Percentiles rank a stretch among this genome's conserved stretches.
phyloP scores from a whole-genome alignment of 2,888 invertebrate species.

The Scaptomyza polygonia region DNA sequence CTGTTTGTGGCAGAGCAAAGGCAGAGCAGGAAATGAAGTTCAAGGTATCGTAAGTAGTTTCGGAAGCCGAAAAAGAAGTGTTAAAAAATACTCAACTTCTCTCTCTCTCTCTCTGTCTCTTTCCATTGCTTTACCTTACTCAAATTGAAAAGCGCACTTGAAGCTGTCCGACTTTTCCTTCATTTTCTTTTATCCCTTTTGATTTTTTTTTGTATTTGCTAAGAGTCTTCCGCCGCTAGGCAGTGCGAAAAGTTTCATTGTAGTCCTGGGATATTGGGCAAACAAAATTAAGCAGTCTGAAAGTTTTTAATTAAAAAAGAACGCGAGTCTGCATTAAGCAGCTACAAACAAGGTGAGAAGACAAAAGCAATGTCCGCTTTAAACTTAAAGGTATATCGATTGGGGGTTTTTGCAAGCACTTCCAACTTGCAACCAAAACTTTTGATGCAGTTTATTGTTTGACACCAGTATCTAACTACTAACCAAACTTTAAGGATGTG shows the following conservation, averaged over 20 bases:
- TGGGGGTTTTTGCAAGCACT: too few species aligned
- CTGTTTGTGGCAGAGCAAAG: background rate
- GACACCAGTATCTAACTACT: too few species aligned
- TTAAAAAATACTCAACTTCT: slow-evolving; percentile 61
- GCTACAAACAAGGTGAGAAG: slow-evolving; percentile 48
- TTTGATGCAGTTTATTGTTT: too few species aligned
- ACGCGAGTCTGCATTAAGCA: slow-evolving; percentile 69
- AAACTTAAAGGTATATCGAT: slow-evolving; percentile 17
- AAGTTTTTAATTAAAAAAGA: slow-evolving; percentile 80
- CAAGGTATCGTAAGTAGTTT: slow-evolving; percentile 77
- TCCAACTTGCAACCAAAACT: too few species aligned
- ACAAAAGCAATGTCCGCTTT: slow-evolving; percentile 17
- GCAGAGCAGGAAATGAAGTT: slow-evolving; percentile 74
- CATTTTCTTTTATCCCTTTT: slow-evolving; percentile 4
- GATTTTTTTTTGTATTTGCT: slow-evolving; percentile 26
- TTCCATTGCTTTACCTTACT: slow-evolving; percentile 58
- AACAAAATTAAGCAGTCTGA: slow-evolving; percentile 81
- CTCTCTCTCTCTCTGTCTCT: slow-evolving; percentile 9
- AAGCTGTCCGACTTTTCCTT: slow-evolving; percentile 58
- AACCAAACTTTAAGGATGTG: too few species aligned
- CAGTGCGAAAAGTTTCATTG: slow-evolving; percentile 72
- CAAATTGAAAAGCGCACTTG: slow-evolving; percentile 81
- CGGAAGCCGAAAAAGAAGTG: slow-evolving; percentile 72
- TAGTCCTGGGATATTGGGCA: slow-evolving; percentile 79
- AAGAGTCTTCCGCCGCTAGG: slow-evolving; percentile 46